Evolutionary conservation across 30 jellyfish, hydroid and myxozoan genomes (phyloP).

Genomic region (Aurelia aurita): DNA sequence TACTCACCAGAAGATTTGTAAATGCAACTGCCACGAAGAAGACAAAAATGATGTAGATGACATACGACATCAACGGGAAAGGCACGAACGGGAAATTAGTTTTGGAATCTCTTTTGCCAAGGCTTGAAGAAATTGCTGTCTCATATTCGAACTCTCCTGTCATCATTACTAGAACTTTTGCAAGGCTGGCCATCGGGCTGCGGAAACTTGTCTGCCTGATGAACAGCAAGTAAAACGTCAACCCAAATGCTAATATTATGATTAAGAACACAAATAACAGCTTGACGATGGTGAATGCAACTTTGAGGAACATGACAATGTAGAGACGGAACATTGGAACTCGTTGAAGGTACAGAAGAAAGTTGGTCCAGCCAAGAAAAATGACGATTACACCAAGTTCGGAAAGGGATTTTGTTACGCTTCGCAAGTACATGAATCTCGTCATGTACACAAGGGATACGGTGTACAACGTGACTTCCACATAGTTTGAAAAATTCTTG

Average conservation of each 20-base stretch:
- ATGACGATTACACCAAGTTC: constrained; percentile 67
- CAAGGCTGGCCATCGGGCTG: constrained; percentile 40
- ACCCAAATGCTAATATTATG: constrained; percentile 55
- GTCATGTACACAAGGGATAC: constrained; percentile 6
- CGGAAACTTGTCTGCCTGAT: constrained; percentile 48
- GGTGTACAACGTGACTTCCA: constrained; percentile 20
- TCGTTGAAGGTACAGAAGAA: constrained; percentile 64
- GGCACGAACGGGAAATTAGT: constrained; percentile 50
- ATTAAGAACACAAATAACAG: constrained; percentile 62
- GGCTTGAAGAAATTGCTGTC: constrained; percentile 34
- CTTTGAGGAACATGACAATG: constrained; percentile 75
- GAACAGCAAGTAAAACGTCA: constrained; percentile 64
- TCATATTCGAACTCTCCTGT: constrained; percentile 79
- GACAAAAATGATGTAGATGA: constrained; percentile 18
- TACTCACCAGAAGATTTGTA: constrained; percentile 50
- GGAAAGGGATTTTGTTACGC: constrained; percentile 5
- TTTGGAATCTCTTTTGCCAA: constrained; percentile 15
- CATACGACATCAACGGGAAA: constrained; percentile 30
- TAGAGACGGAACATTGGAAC: constrained; percentile 60
- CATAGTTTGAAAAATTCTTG: constrained; percentile 30
- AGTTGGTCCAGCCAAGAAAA: constrained; percentile 72
- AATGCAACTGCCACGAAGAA: constrained; percentile 48
- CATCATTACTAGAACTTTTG: constrained; percentile 71
- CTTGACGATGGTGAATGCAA: constrained; percentile 46
- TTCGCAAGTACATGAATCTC: background rate